phyloP scores from a whole-genome alignment of 2,797 vertebrate species.

The Xenops minutus region DNA sequence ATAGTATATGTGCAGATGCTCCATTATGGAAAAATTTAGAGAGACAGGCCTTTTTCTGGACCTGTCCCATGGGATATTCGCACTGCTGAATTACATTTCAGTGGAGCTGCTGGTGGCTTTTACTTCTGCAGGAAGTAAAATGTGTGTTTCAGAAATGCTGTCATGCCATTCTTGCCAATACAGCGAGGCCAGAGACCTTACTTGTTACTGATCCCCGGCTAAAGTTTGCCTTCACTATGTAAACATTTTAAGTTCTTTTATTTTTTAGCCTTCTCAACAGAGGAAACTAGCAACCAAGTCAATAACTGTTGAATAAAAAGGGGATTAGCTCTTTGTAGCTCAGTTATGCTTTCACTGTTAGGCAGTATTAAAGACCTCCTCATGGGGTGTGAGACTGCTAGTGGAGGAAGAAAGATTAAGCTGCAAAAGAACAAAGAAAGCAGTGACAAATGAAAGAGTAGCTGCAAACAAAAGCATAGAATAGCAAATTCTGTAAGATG shows the following conservation, averaged over 20 bases:
- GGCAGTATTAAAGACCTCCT: not conserved
- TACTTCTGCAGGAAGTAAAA: not conserved
- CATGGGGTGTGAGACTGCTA: not conserved
- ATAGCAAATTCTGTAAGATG: not conserved
- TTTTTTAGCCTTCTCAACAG: not conserved
- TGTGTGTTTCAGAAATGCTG: not conserved
- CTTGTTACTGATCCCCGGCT: not conserved
- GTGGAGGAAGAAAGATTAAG: not conserved
- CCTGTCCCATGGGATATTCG: not conserved
- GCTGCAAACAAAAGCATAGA: not conserved
- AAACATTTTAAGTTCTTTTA: not conserved
- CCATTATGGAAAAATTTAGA: not conserved
- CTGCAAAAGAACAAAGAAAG: constrained; percentile 13
- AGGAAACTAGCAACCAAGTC: not conserved
- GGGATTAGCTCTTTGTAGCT: not conserved
- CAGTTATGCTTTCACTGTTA: not conserved
- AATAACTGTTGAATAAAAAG: not conserved
- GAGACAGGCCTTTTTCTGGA: not conserved
- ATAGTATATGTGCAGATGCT: not conserved
- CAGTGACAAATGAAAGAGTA: not conserved
- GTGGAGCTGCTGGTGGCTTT: not conserved
- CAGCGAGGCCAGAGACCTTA: not conserved
- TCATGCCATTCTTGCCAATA: not conserved
- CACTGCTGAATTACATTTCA: not conserved
- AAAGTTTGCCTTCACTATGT: not conserved